Conservation (phyloP, 2,797 vertebrate genomes). For the Austrolebias charrua region DNA sequence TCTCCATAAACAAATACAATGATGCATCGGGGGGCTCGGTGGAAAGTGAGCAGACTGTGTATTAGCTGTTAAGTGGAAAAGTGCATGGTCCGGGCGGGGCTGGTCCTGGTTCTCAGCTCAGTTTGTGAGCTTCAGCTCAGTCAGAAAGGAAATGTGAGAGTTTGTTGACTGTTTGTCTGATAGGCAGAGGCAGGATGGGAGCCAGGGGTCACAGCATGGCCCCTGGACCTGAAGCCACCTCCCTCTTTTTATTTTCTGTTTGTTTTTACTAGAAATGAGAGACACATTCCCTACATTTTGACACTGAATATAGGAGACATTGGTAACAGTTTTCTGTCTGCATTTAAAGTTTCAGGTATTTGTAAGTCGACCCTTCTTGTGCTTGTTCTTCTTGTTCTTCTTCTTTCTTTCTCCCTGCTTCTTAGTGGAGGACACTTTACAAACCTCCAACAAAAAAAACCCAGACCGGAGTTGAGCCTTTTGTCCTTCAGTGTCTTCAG, state of each 20-base stretch:
- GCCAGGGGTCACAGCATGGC: constrained; percentile 36
- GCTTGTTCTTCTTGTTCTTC: too few species aligned
- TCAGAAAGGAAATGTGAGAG: constrained; percentile 52
- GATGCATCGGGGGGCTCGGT: constrained; percentile 20
- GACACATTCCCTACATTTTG: constrained; percentile 45
- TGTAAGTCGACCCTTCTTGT: too few species aligned
- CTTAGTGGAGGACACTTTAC: too few species aligned
- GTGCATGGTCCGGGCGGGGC: constrained; percentile 48
- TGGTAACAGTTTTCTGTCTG: constrained; percentile 25
- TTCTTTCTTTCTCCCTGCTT: too few species aligned
- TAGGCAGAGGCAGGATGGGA: constrained; percentile 72
- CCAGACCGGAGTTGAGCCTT: too few species aligned
- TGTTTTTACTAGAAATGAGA: constrained; percentile 32
- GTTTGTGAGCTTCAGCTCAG: constrained; percentile 31
- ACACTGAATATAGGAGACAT: constrained; percentile 19
- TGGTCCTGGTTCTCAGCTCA: constrained; percentile 28
- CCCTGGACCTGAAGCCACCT: constrained; percentile 37
- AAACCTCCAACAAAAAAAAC: too few species aligned
- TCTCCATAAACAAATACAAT: constrained; percentile 44
- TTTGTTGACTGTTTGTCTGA: constrained; percentile 75
- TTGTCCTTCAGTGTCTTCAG: too few species aligned
- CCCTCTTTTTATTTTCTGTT: constrained; percentile 32
- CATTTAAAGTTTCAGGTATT: constrained; percentile 5
- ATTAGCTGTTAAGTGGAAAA: constrained; percentile 57
- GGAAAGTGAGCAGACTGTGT: constrained; percentile 56